Percentiles rank a stretch among this genome's conserved stretches.
Evolutionary conservation across 2,113 vertebrate species (phyloP).

Genomic region (Hypomesus transpacificus): DNA sequence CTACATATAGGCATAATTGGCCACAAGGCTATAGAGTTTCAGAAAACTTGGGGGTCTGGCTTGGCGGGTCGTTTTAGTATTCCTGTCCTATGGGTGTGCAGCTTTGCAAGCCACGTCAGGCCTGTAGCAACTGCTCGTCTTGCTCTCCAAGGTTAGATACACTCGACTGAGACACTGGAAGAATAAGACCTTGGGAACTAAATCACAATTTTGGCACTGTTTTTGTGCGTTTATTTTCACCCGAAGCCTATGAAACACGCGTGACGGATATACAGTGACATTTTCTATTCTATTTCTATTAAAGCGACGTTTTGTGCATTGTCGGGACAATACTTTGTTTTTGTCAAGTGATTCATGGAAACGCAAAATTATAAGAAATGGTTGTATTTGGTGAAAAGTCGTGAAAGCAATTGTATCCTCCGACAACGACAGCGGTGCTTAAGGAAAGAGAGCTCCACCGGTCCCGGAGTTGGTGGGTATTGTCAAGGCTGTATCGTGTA

Average conservation of each 20-base stretch:
- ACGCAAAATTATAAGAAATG: constrained; percentile 70
- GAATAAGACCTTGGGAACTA: constrained; percentile 47
- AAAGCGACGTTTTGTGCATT: constrained; percentile 10
- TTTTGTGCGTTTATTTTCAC: constrained; percentile 18
- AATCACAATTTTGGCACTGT: constrained; percentile 40
- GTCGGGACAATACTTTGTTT: constrained; percentile 44
- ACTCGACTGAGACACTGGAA: constrained; percentile 45
- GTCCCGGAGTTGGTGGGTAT: constrained; percentile 39
- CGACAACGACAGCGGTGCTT: constrained; percentile 58
- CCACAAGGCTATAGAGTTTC: no score
- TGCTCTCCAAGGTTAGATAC: constrained; percentile 72
- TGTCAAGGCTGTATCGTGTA: constrained; percentile 38
- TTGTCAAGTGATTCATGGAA: constrained; percentile 75
- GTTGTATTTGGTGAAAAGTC: constrained; percentile 64
- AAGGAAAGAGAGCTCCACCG: constrained; percentile 65
- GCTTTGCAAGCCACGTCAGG: constrained; percentile 77
- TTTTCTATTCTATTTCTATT: constrained; percentile 6
- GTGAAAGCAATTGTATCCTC: constrained; percentile 57
- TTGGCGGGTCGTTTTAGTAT: constrained; percentile 71
- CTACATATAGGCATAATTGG: no score
- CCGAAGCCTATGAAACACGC: constrained; percentile 15
- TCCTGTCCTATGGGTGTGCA: constrained; percentile 78
- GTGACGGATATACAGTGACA: constrained; percentile 23
- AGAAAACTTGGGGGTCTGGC: constrained; percentile 46
- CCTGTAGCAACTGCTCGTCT: constrained; percentile 73